These are phyloP conservation scores for Poecile atricapillus DNA, from an alignment of 2,113 vertebrate genomes.

Conservation along the genomic window DNA sequence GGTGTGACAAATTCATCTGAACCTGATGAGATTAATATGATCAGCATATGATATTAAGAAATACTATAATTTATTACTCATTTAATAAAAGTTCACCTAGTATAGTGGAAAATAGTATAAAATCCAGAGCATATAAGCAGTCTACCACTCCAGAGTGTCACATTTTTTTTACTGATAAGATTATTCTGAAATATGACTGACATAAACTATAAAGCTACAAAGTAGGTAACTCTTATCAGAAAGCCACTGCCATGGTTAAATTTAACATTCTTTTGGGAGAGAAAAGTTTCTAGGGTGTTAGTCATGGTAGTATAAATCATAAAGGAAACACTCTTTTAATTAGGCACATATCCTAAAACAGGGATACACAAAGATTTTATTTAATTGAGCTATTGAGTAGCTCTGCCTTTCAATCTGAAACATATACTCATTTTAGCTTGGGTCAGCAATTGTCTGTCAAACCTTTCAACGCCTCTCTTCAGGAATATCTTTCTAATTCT, in stretches of 20 bases:
- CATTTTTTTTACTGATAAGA: background rate
- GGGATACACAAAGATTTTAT: background rate
- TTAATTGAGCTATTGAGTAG: background rate
- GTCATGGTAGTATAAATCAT: background rate
- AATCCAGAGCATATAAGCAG: background rate
- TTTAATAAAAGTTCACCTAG: background rate
- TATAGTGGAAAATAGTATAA: background rate
- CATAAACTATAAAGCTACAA: background rate
- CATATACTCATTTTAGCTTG: background rate
- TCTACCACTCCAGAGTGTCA: background rate
- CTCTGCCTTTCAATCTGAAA: background rate
- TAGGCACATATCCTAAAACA: background rate
- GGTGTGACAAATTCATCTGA: background rate
- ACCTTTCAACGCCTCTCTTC: background rate
- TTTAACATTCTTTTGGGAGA: background rate
- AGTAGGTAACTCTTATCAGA: background rate
- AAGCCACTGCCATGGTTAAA: background rate
- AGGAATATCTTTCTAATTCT: slow-evolving; percentile 1
- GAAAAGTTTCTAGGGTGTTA: background rate
- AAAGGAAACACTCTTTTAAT: background rate
- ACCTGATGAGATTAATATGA: background rate
- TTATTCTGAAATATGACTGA: background rate
- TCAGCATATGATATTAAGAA: background rate
- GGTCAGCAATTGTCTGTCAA: background rate
- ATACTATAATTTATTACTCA: background rate